These are phyloP conservation scores for Corynorhinus townsendii DNA, from an alignment of 2,113 vertebrate genomes.

Conservation along the genomic window DNA sequence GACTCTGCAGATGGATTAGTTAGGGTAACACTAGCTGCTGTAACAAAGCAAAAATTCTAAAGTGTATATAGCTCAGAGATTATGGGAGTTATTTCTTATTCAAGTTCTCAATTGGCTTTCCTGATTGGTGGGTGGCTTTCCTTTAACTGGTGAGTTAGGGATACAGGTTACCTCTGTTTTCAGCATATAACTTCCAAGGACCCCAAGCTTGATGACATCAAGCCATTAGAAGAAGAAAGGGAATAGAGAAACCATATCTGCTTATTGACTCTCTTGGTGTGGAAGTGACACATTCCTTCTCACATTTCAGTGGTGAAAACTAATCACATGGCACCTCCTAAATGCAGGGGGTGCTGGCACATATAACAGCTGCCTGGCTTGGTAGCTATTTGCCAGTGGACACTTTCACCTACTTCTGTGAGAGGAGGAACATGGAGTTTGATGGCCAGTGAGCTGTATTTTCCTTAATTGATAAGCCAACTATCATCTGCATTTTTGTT, in stretches of 20 bases:
- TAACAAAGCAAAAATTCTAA: conserved; percentile 26
- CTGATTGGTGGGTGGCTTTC: not conserved
- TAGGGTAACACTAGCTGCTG: not conserved
- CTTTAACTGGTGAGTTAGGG: not conserved
- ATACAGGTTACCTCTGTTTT: not conserved
- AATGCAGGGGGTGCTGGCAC: not conserved
- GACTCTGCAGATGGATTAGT: not conserved
- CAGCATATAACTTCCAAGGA: not conserved
- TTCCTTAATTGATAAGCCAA: not conserved
- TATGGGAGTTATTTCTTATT: not conserved
- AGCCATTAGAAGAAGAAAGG: not conserved
- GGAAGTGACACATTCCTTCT: not conserved
- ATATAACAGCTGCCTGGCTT: not conserved
- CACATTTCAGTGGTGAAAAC: not conserved
- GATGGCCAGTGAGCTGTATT: not conserved
- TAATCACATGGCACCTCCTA: not conserved
- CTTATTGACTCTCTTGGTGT: not conserved
- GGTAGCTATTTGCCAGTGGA: not conserved
- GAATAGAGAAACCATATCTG: not conserved
- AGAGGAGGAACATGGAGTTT: not conserved
- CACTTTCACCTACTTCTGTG: not conserved
- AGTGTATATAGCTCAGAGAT: not conserved
- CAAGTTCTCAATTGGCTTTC: not conserved
- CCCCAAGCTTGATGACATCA: not conserved
- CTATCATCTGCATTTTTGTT: not conserved